phyloP scores from a whole-genome alignment of 2,888 invertebrate species.

The Acronicta aceris region DNA sequence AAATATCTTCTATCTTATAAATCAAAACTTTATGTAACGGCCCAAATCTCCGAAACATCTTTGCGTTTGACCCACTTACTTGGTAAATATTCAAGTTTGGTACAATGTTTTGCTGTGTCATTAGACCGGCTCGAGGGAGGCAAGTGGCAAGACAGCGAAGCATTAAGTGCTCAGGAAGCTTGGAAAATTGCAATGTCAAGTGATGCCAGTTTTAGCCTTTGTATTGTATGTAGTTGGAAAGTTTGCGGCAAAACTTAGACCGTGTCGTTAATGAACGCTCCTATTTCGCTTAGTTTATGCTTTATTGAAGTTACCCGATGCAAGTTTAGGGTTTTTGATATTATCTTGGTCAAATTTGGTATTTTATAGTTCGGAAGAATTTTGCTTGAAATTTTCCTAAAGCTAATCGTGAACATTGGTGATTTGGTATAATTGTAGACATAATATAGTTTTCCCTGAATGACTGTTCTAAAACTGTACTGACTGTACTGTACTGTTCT shows the following conservation, averaged over 20 bases:
- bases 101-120: constrained; percentile 63
- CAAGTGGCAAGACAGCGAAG: constrained; percentile 56
- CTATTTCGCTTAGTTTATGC: constrained; percentile 58
- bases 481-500: no score
- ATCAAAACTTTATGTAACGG: constrained; percentile 34
- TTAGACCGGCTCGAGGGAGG: constrained; percentile 54
- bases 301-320: constrained; percentile 56
- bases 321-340: constrained; percentile 23
- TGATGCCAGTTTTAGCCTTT: constrained; percentile 58
- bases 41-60: constrained; percentile 42
- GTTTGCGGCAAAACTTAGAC: constrained; percentile 57
- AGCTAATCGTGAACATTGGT: neutral
- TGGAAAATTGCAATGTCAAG: constrained; percentile 71
- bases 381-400: neutral
- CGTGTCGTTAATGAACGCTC: constrained; percentile 44
- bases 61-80: constrained; percentile 49
- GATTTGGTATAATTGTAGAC: no score
- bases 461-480: no score
- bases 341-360: constrained; percentile 5
- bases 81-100: constrained; percentile 56
- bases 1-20: constrained; percentile 30
- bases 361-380: constrained; percentile 2
- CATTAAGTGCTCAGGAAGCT: constrained; percentile 61
- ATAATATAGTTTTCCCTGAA: no score
- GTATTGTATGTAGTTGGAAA: constrained; percentile 53